Base-by-base conservation (phyloP, 2,797 vertebrate species). In the Danionella dracula region DNA sequence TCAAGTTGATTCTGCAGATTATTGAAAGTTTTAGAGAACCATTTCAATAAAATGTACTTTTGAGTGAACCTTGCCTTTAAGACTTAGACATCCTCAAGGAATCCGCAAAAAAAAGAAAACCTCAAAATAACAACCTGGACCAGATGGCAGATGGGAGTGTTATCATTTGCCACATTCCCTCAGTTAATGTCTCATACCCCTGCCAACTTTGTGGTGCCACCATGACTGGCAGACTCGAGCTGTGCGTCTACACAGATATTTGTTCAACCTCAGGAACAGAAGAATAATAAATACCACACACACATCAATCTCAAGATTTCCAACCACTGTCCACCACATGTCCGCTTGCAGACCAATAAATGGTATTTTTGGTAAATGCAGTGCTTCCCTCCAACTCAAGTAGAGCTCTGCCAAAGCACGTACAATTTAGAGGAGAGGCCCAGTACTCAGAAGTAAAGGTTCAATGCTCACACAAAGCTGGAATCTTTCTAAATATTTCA, bases 241-340 rank as follows among this genome's bases (percentile, higher is more conserved):
- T 66, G 29, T 31, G 35, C 57, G 7, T 32, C 66, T 40, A 35
- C 29, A 20, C 5, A 8, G 51, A 44, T 76, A 50, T 76, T 78
- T 76, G 69, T 57, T 71, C 75, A 81, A 60, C 35, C 74, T 57
- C 50, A 63, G 58, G 68, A 71, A 49, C 63, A 49, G 56, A 73
- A 51, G 62, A 68, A 71, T 63, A 73, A 76, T 67, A 74, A 74
- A 75, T 70, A 78, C 31, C 57, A 34, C 54, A 59, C 51, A 45
- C 42, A 41, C 55, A 42, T 40, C 31, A 58, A 58, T 72, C 29
- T 35, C 35, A 41, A 9, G 44, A 50, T 74, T 76, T 76, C 66
- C 62, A 77, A 66, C 70, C 49, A 54, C 76, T 74, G 72, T 40
- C 63, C 60, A 68, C 64, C 74, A 74, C 44, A 63, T 70, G 70